Evolutionary conservation across 2,888 invertebrate genomes (phyloP).

Genomic region (Anoplius nigerrimus): DNA sequence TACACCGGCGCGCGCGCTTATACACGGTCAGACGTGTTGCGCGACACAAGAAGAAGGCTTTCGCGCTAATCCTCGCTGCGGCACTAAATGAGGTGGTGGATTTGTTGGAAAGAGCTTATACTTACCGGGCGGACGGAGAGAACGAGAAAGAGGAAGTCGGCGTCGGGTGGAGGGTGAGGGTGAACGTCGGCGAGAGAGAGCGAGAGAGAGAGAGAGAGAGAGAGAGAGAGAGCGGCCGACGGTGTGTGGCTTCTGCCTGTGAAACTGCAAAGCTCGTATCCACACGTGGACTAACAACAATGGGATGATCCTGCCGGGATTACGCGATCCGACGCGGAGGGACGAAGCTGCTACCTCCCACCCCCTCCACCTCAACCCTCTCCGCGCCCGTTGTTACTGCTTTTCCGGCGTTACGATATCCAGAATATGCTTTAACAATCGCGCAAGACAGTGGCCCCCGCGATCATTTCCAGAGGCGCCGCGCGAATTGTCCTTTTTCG

Average conservation of each 20-base stretch:
- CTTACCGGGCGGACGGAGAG: slow-evolving; percentile 53
- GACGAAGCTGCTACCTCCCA: slow-evolving; percentile 34
- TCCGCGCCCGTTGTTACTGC: slow-evolving; percentile 45
- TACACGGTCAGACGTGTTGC: slow-evolving; percentile 71
- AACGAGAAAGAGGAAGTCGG: slow-evolving; percentile 42
- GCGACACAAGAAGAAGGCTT: slow-evolving; percentile 70
- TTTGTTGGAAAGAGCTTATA: slow-evolving; percentile 74
- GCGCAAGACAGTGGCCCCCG: slow-evolving; percentile 11
- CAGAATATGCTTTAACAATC: slow-evolving; percentile 55
- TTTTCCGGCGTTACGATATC: slow-evolving; percentile 45
- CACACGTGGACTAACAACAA: slow-evolving; percentile 70
- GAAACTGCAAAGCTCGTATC: slow-evolving; percentile 69
- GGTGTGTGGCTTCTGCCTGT: slow-evolving; percentile 51
- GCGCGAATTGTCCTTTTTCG: too few species aligned
- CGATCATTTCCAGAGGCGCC: too few species aligned
- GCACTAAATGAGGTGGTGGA: slow-evolving; percentile 74
- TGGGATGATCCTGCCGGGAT: slow-evolving; percentile 68
- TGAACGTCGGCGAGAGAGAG: slow-evolving; percentile 37
- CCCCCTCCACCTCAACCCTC: neutral
- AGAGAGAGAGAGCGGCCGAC: slow-evolving; percentile 41
- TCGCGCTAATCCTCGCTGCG: slow-evolving; percentile 67
- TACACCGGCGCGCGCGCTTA: slow-evolving; percentile 51
- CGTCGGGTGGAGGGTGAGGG: slow-evolving; percentile 32
- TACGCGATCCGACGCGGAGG: slow-evolving; percentile 60
- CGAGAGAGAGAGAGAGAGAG: slow-evolving; percentile 34